Base-by-base conservation (phyloP, 1,140 invertebrate genomes). In the Drosophila saltans region DNA sequence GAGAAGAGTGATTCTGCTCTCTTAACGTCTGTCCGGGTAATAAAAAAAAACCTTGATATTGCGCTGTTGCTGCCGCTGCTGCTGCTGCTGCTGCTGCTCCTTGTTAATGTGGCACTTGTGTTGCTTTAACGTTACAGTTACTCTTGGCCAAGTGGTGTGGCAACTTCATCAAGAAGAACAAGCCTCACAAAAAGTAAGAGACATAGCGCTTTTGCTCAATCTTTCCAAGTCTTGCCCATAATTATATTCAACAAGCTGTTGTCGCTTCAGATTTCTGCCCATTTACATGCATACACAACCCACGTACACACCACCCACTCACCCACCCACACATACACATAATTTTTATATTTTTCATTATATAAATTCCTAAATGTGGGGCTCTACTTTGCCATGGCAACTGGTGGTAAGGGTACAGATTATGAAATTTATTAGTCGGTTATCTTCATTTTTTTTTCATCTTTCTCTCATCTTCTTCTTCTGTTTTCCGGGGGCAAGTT, bases 221-320 rank as follows among this genome's bases (percentile, higher is more conserved):
- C 82, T 85, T 69, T 61, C 74, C 48, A 58, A 66, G 40, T 72
- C 67, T 65, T 52, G 36, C 64, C 69, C 84, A 89, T 88, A 88
- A 88, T 88, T 88, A 80, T 88, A 89, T 89, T 89, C 83, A 88
- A 88, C 83, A 88, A 88, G 84, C 83, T 88, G 83, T 81, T 83
- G 83, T 88, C 84, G 84, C 84, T 80, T 66, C 72, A 75, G 72
- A 48, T 73, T 71, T 43, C 33, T 58, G 10, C 43, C 30, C 65
- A 59, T 67, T 67, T 67, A 33, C 65, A 45, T 58, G 30, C 48
- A 28, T 9, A 41, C 41, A 30, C 10, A 16, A 16, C 16, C 16
- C 16, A 52, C 11, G 16, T 58, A 28, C 16, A 40, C 10, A 16
- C 30, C 9, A 9, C 4, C 26, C 16, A 55, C n/a, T 52, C 66